These are phyloP conservation scores for Margarornis squamiger DNA, from an alignment of 2,797 vertebrate genomes.

Conservation along the genomic window DNA sequence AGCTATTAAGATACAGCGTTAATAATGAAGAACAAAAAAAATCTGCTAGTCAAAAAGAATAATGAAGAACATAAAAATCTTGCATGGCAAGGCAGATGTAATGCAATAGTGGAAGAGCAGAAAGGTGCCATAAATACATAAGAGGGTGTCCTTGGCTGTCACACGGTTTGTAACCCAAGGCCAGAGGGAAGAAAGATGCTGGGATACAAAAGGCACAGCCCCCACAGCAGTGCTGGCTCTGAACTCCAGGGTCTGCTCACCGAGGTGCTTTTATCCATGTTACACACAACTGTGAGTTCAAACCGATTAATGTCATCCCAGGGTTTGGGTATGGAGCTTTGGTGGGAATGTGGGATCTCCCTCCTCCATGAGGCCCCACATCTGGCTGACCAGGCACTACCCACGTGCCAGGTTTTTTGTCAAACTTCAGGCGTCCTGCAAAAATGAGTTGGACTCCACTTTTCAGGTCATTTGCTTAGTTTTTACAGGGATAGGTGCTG, in stretches of 20 bases:
- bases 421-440: background rate
- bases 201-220: background rate
- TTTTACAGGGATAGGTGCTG: background rate
- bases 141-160: background rate
- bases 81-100: background rate
- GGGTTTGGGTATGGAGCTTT: background rate
- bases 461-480: background rate
- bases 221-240: background rate
- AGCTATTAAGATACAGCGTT: background rate
- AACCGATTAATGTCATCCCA: background rate
- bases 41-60: background rate
- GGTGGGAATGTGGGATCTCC: background rate
- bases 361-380: background rate
- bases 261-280: background rate
- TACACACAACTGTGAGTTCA: background rate
- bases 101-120: background rate
- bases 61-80: background rate
- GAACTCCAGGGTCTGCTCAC: background rate
- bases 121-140: background rate
- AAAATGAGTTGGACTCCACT: rapidly evolving
- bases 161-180: background rate
- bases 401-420: background rate
- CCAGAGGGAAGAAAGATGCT: background rate
- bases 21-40: background rate
- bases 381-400: background rate